Evolutionary conservation across 2,113 vertebrate species (phyloP).

Genomic region (Maccullochella peelii): DNA sequence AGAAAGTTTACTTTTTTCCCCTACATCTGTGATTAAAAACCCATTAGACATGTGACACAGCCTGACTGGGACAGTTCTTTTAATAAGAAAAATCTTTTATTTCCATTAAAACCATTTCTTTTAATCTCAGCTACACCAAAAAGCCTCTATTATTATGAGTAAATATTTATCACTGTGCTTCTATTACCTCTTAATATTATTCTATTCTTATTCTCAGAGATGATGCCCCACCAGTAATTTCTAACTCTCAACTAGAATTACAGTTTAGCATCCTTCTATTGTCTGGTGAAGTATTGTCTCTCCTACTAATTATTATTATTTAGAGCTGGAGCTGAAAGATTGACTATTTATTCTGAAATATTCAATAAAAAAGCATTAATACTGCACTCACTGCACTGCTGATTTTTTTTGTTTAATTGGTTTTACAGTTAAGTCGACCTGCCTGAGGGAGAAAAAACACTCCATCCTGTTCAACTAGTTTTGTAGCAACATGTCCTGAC

Average conservation of each 20-base stretch:
- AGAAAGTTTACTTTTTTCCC: neutral
- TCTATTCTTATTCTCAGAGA: neutral
- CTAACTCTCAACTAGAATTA: neutral
- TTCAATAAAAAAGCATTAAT: neutral
- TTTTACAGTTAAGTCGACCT: neutral
- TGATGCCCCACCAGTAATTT: neutral
- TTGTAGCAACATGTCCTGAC: neutral
- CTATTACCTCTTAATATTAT: neutral
- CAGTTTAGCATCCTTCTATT: neutral
- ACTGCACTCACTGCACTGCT: neutral
- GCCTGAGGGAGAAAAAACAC: neutral
- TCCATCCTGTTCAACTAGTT: neutral
- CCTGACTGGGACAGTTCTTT: neutral
- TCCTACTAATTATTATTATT: neutral
- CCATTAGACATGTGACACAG: neutral
- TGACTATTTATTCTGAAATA: neutral
- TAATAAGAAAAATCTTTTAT: too few relatives aligned
- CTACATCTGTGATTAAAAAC: too few relatives aligned
- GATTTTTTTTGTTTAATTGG: too few relatives aligned
- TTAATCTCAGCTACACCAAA: too few relatives aligned
- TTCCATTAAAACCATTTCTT: too few relatives aligned
- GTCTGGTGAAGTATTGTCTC: neutral
- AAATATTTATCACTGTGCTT: too few relatives aligned
- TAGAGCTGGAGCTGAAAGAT: neutral
- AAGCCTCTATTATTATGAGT: too few relatives aligned